Evolutionary conservation across 1,140 invertebrate genomes (phyloP).

Genomic region (Apis laboriosa): DNA sequence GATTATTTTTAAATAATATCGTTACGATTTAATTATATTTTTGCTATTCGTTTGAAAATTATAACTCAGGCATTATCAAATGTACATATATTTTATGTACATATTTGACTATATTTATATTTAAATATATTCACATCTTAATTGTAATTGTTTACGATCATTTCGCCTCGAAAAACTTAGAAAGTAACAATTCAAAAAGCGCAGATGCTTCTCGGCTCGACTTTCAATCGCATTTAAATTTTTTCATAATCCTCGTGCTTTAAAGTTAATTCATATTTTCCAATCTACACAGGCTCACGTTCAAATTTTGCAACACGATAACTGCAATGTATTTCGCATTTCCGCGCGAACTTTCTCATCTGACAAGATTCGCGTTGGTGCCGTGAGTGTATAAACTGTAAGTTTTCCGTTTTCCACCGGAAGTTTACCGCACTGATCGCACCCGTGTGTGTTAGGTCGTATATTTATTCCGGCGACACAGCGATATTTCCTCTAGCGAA

Average conservation of each 20-base stretch:
- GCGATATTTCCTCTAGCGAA: neutral
- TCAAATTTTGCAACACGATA: constrained; percentile 3
- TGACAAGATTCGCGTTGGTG: neutral
- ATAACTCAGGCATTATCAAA: too few relatives aligned
- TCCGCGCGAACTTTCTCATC: neutral
- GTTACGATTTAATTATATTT: too few relatives aligned
- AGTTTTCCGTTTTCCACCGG: neutral
- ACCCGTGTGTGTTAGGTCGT: neutral
- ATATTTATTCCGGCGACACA: constrained; percentile 29
- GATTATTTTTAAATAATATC: too few relatives aligned
- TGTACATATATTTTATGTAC: too few relatives aligned
- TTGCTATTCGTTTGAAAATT: too few relatives aligned
- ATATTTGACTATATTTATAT: too few relatives aligned
- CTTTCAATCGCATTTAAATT: neutral
- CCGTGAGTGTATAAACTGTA: neutral
- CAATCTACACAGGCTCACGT: neutral
- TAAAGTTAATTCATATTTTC: neutral
- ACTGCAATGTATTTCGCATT: neutral
- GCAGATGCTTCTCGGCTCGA: neutral
- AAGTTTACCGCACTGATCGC: constrained; percentile 21
- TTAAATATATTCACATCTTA: too few relatives aligned
- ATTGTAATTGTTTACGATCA: too few relatives aligned
- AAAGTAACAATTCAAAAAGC: neutral
- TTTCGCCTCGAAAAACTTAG: neutral
- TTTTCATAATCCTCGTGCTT: neutral